Base-by-base conservation (phyloP, 1,140 invertebrate genomes). In the Dufourea novaeangliae region DNA sequence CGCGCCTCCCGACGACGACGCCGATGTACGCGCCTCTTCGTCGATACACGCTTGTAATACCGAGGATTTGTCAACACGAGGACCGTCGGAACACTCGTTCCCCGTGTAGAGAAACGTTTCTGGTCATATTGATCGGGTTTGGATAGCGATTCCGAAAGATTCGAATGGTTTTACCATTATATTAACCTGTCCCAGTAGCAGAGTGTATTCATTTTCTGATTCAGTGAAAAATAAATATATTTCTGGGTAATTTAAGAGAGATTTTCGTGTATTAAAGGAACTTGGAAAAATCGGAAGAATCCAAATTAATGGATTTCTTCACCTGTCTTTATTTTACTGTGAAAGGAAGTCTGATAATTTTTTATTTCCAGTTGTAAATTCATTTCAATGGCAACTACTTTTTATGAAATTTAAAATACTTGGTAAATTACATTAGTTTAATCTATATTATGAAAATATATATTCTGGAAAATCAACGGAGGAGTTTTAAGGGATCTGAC, bases 31-130 rank as follows among this genome's bases (percentile, higher is more conserved):
- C 73, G 44, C 46, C 63, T 70, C 75, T 63, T 70, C 61, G 59
- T 34, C 34, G 50, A 70, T 70, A 77, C 52, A 29, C 57, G 50
- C 27, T 57, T 63, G 46, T 70, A 80, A 80, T 77, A 70, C 76
- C 34, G 25, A 29, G 78, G 66, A 80, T 77, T 80, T 64, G 66
- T 75, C 63, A 56, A 34, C 41, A 32, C n/a, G 29, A 39, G 64
- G 34, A 39, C 4, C 27, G 27, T 32, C 27, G 5, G 59, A n/a
- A 61, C 32, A 25, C 22, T 14, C 11, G 37, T 2, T 14, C 34
- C 59, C 5, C 17, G n/a, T 8, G 54, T 17, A 8, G 11, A 57
- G 8, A n/a, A 8, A 17, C 32, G 10, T 32, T 57, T 32, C 2
- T 14, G 54, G 14, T 25, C 29, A 32, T 29, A 12, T 29, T 56